phyloP scores from a whole-genome alignment of 2,113 vertebrate species.

The Channa argus region DNA sequence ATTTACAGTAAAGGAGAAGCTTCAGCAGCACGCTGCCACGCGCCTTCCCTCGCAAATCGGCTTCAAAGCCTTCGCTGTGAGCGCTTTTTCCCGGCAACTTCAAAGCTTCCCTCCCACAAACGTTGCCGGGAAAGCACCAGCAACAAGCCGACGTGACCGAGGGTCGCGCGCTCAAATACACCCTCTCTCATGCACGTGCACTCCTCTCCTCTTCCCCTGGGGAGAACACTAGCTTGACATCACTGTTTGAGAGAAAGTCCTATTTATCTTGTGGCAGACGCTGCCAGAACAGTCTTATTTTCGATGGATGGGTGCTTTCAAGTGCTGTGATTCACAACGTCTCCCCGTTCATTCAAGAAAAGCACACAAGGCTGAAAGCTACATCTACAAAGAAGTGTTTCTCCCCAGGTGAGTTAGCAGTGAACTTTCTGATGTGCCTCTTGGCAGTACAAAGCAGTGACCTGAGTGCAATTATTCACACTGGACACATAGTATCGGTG shows the following conservation, averaged over 20 bases:
- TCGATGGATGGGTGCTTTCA: slow-evolving; percentile 48
- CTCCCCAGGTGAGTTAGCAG: slow-evolving; percentile 51
- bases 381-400: slow-evolving; percentile 40
- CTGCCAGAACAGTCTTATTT: slow-evolving; percentile 39
- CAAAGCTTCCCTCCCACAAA: slow-evolving; percentile 73
- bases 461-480: slow-evolving; percentile 55
- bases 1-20: slow-evolving; percentile 63
- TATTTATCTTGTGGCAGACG: slow-evolving; percentile 37
- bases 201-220: slow-evolving; percentile 17
- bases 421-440: slow-evolving; percentile 59
- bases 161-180: slow-evolving; percentile 52
- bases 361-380: slow-evolving; percentile 30
- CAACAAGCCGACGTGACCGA: slow-evolving; percentile 72
- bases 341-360: slow-evolving; percentile 47
- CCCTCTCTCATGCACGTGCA: not conserved
- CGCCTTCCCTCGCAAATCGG: slow-evolving; percentile 41
- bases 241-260: slow-evolving; percentile 22
- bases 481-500: slow-evolving; percentile 27
- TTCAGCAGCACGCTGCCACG: slow-evolving; percentile 51
- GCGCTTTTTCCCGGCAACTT: slow-evolving; percentile 67
- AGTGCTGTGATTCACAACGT: slow-evolving; percentile 49
- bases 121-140: slow-evolving; percentile 38
- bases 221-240: slow-evolving; percentile 49
- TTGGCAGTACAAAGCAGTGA: slow-evolving; percentile 29
- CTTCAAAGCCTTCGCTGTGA: slow-evolving; percentile 72